phyloP scores from a whole-genome alignment of 2,888 invertebrate genomes.

The Pammene fasciana region DNA sequence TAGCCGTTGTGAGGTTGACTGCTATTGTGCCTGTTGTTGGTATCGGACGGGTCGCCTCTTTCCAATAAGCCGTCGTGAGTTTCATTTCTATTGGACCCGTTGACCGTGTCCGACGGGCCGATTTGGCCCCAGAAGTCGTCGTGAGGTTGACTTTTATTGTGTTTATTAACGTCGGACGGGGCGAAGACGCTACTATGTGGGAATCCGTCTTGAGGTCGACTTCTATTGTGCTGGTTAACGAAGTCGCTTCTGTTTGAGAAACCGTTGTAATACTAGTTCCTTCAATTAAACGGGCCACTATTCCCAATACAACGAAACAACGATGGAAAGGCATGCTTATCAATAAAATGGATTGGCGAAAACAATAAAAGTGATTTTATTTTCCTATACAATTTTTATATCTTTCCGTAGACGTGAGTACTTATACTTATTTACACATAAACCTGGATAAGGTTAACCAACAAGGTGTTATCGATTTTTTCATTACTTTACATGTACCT shows the following conservation, averaged over 20 bases:
- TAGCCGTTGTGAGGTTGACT: neutral
- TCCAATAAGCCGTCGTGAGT: no score
- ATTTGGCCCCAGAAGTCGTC: constrained; percentile 40
- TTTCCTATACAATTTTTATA: constrained; percentile 30
- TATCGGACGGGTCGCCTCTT: constrained; percentile 50
- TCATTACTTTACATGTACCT: no score
- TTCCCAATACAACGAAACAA: constrained; percentile 7
- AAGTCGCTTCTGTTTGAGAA: constrained; percentile 46
- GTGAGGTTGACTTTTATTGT: neutral
- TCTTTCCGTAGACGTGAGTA: no score
- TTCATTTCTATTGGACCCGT: constrained; percentile 48
- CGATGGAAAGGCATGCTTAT: constrained; percentile 18
- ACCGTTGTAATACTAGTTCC: neutral
- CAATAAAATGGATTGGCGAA: constrained; percentile 1
- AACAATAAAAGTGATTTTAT: constrained; percentile 33
- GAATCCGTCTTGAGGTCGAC: neutral
- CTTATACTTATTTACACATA: no score
- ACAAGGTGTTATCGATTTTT: no score
- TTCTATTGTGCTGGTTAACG: constrained; percentile 16
- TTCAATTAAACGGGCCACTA: neutral
- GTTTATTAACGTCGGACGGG: constrained; percentile 50
- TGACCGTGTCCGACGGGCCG: constrained; percentile 53
- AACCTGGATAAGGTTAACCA: no score
- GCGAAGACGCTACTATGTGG: constrained; percentile 45
- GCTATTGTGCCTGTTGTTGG: constrained; percentile 26